Evolutionary conservation across 1,140 invertebrate genomes (phyloP).

Genomic region (Callitettix versicolor): DNA sequence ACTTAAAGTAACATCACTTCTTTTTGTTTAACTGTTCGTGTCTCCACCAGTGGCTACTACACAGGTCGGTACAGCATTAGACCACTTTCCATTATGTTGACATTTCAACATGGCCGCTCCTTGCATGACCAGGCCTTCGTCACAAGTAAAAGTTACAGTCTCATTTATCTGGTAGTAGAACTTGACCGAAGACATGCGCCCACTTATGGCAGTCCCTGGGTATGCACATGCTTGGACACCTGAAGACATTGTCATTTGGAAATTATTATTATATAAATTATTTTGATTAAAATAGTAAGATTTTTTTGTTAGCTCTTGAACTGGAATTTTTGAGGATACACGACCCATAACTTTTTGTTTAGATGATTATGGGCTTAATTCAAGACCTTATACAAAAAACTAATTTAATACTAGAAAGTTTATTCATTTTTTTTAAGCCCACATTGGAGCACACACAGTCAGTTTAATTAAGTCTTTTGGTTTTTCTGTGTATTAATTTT

Average conservation of each 20-base stretch:
- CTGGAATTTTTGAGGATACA: too few relatives aligned
- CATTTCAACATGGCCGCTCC: slow-evolving; percentile 66
- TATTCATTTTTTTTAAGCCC: too few relatives aligned
- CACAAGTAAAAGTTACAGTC: slow-evolving; percentile 74
- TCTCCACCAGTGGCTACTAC: slow-evolving; percentile 28
- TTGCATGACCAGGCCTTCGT: slow-evolving; percentile 57
- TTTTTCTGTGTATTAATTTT: too few relatives aligned
- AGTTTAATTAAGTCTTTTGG: too few relatives aligned
- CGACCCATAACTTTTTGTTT: too few relatives aligned
- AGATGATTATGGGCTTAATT: too few relatives aligned
- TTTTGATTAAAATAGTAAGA: neutral
- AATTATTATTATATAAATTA: too few relatives aligned
- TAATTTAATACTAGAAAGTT: too few relatives aligned
- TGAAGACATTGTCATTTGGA: slow-evolving; percentile 33
- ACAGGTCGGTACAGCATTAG: slow-evolving; percentile 64
- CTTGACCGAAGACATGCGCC: slow-evolving; percentile 71
- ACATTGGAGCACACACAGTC: too few relatives aligned
- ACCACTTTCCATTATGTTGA: slow-evolving; percentile 75
- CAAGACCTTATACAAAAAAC: too few relatives aligned
- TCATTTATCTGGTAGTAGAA: slow-evolving; percentile 79
- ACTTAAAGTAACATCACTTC: too few relatives aligned
- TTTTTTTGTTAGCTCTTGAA: too few relatives aligned
- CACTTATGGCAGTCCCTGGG: slow-evolving; percentile 72
- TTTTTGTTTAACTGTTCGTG: neutral
- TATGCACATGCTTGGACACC: slow-evolving; percentile 74